These are phyloP conservation scores for Otus sunia DNA, from an alignment of 2,113 vertebrate genomes.

Conservation along the genomic window DNA sequence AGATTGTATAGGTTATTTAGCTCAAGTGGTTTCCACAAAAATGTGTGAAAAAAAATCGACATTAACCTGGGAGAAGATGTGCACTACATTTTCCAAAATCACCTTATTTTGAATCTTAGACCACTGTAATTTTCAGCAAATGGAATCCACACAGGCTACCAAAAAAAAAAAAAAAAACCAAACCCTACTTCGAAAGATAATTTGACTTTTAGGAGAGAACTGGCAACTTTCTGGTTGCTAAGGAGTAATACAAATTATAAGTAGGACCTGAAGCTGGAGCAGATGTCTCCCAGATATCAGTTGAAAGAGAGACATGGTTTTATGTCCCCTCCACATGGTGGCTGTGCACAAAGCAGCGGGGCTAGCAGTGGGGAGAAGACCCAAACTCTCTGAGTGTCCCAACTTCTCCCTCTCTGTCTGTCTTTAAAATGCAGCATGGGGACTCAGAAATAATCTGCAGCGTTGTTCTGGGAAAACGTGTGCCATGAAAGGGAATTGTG, in stretches of 20 bases:
- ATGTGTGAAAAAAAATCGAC: neutral
- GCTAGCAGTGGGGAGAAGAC: neutral
- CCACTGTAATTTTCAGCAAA: neutral
- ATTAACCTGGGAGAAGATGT: neutral
- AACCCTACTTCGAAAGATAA: neutral
- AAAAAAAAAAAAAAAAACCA: neutral
- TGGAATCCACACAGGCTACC: neutral
- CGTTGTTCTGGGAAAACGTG: neutral
- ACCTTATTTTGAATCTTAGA: neutral
- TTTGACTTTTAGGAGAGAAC: neutral
- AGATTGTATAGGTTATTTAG: neutral
- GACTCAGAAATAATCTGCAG: neutral
- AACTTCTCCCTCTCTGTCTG: neutral
- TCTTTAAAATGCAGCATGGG: neutral
- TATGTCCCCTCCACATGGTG: fast-evolving
- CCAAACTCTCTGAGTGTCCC: neutral
- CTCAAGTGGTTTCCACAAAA: neutral
- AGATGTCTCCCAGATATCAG: neutral
- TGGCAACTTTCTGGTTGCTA: neutral
- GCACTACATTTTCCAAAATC: neutral
- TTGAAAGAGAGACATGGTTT: neutral
- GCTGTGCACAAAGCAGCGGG: neutral
- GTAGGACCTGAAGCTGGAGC: neutral
- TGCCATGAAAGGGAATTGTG: neutral
- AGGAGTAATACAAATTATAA: neutral